Evolutionary conservation across 2,888 invertebrate genomes (phyloP).

Genomic region (Yponomeuta cagnagella): DNA sequence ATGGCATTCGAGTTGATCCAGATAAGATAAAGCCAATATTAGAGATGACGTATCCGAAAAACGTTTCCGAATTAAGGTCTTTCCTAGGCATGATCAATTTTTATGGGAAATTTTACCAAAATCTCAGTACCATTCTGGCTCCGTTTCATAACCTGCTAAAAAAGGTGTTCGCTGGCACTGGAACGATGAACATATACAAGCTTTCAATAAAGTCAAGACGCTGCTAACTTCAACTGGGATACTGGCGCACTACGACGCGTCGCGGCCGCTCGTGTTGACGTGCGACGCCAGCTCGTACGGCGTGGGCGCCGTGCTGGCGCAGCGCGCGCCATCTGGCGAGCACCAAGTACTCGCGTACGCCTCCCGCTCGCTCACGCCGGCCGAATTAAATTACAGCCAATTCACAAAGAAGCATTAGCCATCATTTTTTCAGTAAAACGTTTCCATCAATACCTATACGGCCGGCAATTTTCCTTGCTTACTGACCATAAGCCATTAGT

Average conservation of each 20-base stretch:
- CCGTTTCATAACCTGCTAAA: too few relatives aligned
- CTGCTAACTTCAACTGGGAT: too few relatives aligned
- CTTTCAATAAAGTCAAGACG: too few relatives aligned
- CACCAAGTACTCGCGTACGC: slow-evolving; percentile 16
- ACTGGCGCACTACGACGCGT: too few relatives aligned
- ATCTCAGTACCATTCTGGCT: too few relatives aligned
- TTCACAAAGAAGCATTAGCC: slow-evolving; percentile 15
- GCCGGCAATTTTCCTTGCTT: slow-evolving; percentile 19
- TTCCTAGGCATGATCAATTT: slow-evolving; percentile 9
- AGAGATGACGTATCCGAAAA: neutral
- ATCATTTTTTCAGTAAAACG: slow-evolving; percentile 14
- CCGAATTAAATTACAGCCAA: slow-evolving; percentile 8
- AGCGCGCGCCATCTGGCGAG: neutral
- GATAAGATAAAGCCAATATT: slow-evolving; percentile 14
- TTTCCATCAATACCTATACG: slow-evolving; percentile 15
- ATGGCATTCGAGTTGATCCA: neutral
- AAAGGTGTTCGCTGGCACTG: too few relatives aligned
- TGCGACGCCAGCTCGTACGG: slow-evolving; percentile 17
- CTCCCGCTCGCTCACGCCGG: slow-evolving; percentile 13
- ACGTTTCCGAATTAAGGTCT: neutral
- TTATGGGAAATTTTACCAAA: slow-evolving; percentile 13
- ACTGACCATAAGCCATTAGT: slow-evolving; percentile 28
- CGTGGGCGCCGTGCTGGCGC: slow-evolving; percentile 17
- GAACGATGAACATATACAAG: too few relatives aligned
- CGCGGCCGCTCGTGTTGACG: too few relatives aligned